These are phyloP conservation scores for Thalassaphorura encarpata DNA, from an alignment of 1,140 invertebrate genomes.

Conservation along the genomic window DNA sequence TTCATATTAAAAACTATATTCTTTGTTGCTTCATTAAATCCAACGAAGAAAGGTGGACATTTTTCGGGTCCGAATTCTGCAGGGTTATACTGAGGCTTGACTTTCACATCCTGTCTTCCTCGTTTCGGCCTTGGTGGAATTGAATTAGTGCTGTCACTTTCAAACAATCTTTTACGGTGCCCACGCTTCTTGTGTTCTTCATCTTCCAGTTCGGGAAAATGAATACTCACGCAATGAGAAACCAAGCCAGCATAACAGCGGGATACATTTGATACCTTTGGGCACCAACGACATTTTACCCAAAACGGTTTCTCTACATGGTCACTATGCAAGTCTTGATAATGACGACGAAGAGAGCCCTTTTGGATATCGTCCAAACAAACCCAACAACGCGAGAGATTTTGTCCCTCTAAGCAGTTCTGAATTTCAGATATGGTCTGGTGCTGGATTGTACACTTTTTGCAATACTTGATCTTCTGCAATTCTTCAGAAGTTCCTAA, in stretches of 20 bases:
- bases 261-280: not conserved
- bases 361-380: slow-evolving; percentile 1
- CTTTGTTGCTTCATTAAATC: too few relatives aligned
- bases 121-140: too few relatives aligned
- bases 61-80: too few relatives aligned
- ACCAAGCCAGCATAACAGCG: too few relatives aligned
- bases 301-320: too few relatives aligned
- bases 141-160: too few relatives aligned
- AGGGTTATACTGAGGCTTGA: too few relatives aligned
- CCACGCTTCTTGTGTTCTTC: too few relatives aligned
- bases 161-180: too few relatives aligned
- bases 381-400: not conserved
- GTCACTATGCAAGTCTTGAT: not conserved
- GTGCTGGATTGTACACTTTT: slow-evolving; percentile 7
- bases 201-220: not conserved
- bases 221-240: not conserved
- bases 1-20: too few relatives aligned
- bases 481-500: slow-evolving; percentile 5
- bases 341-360: not conserved
- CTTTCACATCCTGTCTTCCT: too few relatives aligned
- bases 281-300: slow-evolving; percentile 4
- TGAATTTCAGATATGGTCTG: not conserved
- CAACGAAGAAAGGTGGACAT: too few relatives aligned
- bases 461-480: slow-evolving; percentile 5
- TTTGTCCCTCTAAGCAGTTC: not conserved